Base-by-base conservation (phyloP, 2,888 invertebrate genomes). In the Chelonus formosanus region DNA sequence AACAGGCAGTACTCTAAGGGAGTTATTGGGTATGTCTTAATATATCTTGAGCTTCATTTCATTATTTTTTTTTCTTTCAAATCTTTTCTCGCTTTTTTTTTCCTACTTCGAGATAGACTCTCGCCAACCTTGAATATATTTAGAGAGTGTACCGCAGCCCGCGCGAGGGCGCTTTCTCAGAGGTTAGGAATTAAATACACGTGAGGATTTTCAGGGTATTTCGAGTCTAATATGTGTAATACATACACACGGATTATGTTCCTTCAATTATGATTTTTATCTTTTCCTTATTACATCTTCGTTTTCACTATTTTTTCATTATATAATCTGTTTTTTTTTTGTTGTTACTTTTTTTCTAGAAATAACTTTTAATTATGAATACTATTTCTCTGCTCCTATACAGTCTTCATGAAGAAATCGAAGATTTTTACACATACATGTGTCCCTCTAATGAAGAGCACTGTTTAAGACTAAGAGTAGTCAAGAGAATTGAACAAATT, bases 401-500 rank as follows among this genome's bases (percentile, higher is more conserved):
- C 86, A 96, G 96, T 75, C 88, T 99, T 69, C 97, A 98, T 85
- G 93, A 98, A 85, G 98, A 99, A 88, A 97, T 99, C 74, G 93
- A 95, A 84, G 97, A 98, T 86, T 97, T 98, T 87, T 97, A 91
- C 86, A 87, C 90, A 78, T 97, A 97, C 87, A 96, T 98, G 92
- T 91, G 93, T 73, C 98, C 98, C 40, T 94, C 95, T 68, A 90
- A 90, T 79, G 94, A 95, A 76, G 98, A 99, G 85, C 95, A 96
- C 85, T 87, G 90, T 80, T 91, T 98, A 84, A 89, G 98, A 70
- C 89, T 92, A 63, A 91, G 92, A 78, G 97, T 98, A 69, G 95
- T 97, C 74, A 89, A 90, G 78, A 90, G 96, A 78, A 97, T 98
- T 83, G 92, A 94, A 80, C 88, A 90, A 77, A 94, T 96, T 70